Percentiles rank a stretch among this genome's conserved stretches.
Evolutionary conservation across 2,113 vertebrate species (phyloP).

Genomic region (Ciconia boyciana): DNA sequence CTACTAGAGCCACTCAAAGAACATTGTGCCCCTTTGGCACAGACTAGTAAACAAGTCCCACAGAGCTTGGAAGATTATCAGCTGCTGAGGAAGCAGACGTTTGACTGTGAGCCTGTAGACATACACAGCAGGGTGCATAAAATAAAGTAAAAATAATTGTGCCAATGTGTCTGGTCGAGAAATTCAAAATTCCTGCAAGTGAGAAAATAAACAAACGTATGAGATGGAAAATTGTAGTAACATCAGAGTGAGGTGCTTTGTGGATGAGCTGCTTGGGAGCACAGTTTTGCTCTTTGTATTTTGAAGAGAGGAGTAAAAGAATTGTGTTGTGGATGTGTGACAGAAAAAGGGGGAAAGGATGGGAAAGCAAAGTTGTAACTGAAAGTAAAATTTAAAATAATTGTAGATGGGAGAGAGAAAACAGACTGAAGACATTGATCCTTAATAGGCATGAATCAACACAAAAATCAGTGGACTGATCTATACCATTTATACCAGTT

Average conservation of each 20-base stretch:
- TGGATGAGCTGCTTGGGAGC: not conserved
- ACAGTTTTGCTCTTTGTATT: not conserved
- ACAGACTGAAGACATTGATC: not conserved
- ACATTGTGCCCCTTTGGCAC: not conserved
- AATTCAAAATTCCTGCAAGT: conserved; percentile 48
- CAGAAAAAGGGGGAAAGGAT: not conserved
- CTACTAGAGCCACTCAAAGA: conserved; percentile 4
- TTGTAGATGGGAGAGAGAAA: not conserved
- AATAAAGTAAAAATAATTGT: conserved; percentile 64
- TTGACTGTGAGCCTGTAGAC: conserved; percentile 62
- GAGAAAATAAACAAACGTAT: conserved; percentile 31
- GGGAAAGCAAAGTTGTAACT: not conserved
- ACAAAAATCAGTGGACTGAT: not conserved
- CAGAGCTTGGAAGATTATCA: conserved; percentile 37
- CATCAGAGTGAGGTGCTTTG: not conserved
- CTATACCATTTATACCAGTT: not conserved
- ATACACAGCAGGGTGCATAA: conserved; percentile 44
- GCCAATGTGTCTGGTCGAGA: conserved; percentile 34
- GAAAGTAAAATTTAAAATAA: not conserved
- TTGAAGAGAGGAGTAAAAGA: not conserved
- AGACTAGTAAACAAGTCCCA: conserved; percentile 13
- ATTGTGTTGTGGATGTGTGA: not conserved
- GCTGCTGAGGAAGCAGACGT: conserved; percentile 50
- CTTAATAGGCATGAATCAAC: not conserved
- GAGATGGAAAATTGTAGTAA: conserved; percentile 13